These are phyloP conservation scores for Dinothrombium tinctorium DNA, from an alignment of 1,140 invertebrate species.

Conservation along the genomic window DNA sequence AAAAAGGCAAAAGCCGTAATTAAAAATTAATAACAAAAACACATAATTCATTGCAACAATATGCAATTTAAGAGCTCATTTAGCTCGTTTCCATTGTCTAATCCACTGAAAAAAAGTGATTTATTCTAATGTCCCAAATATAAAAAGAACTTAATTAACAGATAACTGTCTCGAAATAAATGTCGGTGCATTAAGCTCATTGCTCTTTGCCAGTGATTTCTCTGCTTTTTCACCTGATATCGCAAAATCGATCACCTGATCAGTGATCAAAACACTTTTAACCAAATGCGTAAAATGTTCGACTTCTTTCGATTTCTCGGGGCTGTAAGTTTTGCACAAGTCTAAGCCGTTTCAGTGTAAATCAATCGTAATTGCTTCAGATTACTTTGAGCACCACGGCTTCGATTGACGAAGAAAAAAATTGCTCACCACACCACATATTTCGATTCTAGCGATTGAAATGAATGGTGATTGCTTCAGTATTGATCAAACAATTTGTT, in stretches of 20 bases:
- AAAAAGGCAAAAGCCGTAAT: too few relatives aligned
- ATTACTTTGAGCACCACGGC: constrained; percentile 87
- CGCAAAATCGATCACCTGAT: too few relatives aligned
- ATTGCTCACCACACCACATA: constrained; percentile 60
- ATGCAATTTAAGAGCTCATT: too few relatives aligned
- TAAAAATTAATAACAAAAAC: background rate
- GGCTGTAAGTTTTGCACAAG: constrained; percentile 42
- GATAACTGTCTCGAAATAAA: background rate
- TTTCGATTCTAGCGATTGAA: constrained; percentile 89
- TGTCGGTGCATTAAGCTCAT: background rate
- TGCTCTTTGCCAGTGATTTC: background rate
- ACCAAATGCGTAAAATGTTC: constrained; percentile 10
- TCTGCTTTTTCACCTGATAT: background rate
- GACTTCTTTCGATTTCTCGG: constrained; percentile 20
- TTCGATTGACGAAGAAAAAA: constrained; percentile 70
- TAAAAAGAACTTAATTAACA: background rate
- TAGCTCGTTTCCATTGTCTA: too few relatives aligned
- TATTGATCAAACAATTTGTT: constrained; percentile 65
- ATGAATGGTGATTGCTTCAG: constrained; percentile 81
- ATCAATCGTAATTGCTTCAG: constrained; percentile 75
- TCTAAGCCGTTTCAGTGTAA: constrained; percentile 80
- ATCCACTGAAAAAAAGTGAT: background rate
- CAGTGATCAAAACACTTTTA: background rate
- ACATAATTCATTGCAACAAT: background rate
- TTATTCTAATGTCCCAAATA: background rate